Evolutionary conservation across 2,888 invertebrate genomes (phyloP), one percentile per base, ranked within the genome.

Genomic region (Epinotia demarniana): DNA sequence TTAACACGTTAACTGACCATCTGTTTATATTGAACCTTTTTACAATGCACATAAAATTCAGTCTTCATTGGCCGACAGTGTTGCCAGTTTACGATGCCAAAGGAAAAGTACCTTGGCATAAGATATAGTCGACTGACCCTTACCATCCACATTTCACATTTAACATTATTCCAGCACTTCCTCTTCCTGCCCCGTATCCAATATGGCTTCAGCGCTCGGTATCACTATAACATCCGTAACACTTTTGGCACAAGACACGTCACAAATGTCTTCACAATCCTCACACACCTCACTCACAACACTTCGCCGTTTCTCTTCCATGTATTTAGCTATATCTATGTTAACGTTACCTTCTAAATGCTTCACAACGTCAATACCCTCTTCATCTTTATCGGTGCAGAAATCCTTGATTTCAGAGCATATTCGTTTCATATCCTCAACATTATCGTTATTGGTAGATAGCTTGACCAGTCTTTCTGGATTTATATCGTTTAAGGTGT

Each of bases 391-490:
- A 8, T 76, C 76, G 0, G 86, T 78, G 73, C 93, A 93, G 77
- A 86, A 93, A 77, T 87, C 84, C 8, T 85, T 86, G 0, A 93
- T 93, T 80, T 93, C 92, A 0, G 91, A 82, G 76, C 93, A 93
- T 60, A 93, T 92, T 62, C 84, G 80, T 78, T 89, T 88, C 0
- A 93, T 89, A 13, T 91, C 88, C 0, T 91, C 91, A 11, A 60
- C 83, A 85, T 93, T 93, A 1, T 86, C 87, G 19, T 93, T 93
- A 63, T 94, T 93, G 4, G 87, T 89, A 3, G 94, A 93, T 72
- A 92, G 84, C 76, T 89, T 83, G 0, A 94, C 91, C 62, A 94
- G 77, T 77, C 87, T 86, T 49, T 87, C 80, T 3, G 69, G 58
- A 16, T 83, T 81, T 64, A 88, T 46, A 43, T 84, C 81, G 16